A percentile compares a stretch with the other conserved stretches of the same genome.
phyloP scores from a whole-genome alignment of 2,888 invertebrate species.

The Cantharis lateralis region DNA sequence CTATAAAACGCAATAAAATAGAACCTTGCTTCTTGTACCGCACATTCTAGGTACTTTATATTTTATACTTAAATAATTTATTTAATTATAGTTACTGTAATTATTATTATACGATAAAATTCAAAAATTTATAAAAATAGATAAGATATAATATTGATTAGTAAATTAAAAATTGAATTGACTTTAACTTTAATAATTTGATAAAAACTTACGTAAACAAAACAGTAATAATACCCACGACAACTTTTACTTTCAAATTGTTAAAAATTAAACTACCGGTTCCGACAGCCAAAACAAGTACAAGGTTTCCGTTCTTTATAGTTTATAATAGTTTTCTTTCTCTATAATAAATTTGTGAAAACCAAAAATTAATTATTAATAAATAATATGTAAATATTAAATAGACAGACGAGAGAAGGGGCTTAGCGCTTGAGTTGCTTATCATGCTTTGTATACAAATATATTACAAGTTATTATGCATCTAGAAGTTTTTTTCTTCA shows the following conservation, averaged over 20 bases:
- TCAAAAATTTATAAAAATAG: background rate
- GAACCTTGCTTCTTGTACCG: background rate
- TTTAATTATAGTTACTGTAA: no score
- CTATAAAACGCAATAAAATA: no score
- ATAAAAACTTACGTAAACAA: background rate
- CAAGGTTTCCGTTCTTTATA: background rate
- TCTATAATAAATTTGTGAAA: background rate
- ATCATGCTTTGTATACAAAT: background rate
- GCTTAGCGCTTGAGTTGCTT: background rate
- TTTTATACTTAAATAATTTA: no score
- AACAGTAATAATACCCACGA: background rate
- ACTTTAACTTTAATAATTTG: background rate
- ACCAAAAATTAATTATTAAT: background rate
- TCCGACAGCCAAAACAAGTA: background rate
- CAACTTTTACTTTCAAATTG: background rate
- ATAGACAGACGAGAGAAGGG: background rate
- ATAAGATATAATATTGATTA: background rate
- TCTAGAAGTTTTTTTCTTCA: no score
- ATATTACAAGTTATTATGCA: no score
- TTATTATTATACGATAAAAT: no score
- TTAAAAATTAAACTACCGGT: background rate
- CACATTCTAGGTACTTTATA: background rate
- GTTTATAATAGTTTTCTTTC: background rate
- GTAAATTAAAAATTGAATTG: background rate
- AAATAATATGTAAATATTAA: background rate